Evolutionary conservation across 2,113 vertebrate species (phyloP), one percentile per base, ranked within the genome.

Genomic region (Aythya baeri): DNA sequence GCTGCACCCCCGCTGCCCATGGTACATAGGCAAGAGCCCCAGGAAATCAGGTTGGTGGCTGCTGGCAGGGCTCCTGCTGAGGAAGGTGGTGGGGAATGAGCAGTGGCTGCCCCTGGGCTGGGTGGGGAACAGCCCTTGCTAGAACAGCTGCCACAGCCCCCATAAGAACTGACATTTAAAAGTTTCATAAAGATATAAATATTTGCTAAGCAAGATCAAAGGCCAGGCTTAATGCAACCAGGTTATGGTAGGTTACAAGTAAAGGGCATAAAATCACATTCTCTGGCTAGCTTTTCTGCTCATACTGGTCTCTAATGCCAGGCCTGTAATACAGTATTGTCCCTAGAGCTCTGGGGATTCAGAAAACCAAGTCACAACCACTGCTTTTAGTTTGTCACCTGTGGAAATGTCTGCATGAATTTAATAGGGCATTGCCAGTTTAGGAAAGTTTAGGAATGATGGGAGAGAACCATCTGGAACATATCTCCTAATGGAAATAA

Each of bases 11-110:
- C 1, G 7, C 38, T 70, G 43, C 32, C 27, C 3, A 36, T 0
- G 0, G 13, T 1, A 7, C 0, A 4, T 31, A 25, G 66, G 86
- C 1, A 13, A 76, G 72, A 68, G 34, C 54, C 58, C 43, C 0
- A 1, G 55, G 38, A n/a, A 25, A 10, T 2, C 0, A 1, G 14
- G 43, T 25, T 63, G 61, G 61, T 8, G 61, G 58, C 41, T 66
- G 67, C 55, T 79, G 77, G 49, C 17, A 21, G 31, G 6, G 13
- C 12, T 62, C 22, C 44, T 26, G 52, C 61, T 1, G 1, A 21
- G 76, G 49, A 25, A 7, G 26, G 31, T 4, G 6, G 49, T 20
- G 29, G 31, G 38, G 17, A 14, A 32, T 5, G 59, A 46, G 49
- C n/a, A 58, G 61, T 50, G 38, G 41, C 61, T 49, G 71, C 41